These are phyloP conservation scores for Drosophila nebulosa DNA, from an alignment of 1,140 invertebrate genomes.

Conservation along the genomic window DNA sequence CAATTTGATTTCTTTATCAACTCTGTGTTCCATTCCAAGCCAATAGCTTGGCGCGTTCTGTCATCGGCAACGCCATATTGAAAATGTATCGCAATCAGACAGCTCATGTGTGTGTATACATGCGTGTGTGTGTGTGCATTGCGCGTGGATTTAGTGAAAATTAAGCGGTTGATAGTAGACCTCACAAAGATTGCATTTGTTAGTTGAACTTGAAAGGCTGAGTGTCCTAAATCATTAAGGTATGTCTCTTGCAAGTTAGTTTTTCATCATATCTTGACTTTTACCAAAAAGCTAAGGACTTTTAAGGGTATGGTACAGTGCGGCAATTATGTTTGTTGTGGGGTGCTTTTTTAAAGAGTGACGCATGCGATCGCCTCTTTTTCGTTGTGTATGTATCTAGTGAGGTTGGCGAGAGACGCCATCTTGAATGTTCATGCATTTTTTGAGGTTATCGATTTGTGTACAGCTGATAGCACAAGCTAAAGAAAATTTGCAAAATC, in stretches of 20 bases:
- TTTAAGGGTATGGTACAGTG: not conserved
- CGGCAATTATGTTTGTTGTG: conserved; percentile 4
- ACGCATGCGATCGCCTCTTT: conserved; percentile 54
- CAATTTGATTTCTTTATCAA: conserved; percentile 19
- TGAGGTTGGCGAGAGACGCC: conserved; percentile 33
- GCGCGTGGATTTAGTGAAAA: conserved; percentile 22
- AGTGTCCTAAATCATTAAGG: not conserved
- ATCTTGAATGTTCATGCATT: conserved; percentile 50
- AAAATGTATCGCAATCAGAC: conserved; percentile 38
- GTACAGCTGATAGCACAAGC: not conserved
- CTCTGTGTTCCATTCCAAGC: conserved; percentile 61
- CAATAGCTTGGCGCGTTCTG: conserved; percentile 35
- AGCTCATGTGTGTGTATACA: conserved; percentile 13
- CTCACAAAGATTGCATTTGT: not conserved
- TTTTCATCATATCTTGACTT: not conserved
- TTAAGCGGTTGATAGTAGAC: not conserved
- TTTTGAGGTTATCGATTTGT: conserved; percentile 27
- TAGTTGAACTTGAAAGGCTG: not conserved
- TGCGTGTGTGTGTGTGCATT: conserved; percentile 29
- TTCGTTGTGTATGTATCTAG: conserved; percentile 51
- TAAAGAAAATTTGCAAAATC: not conserved
- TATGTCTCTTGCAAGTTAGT: not conserved
- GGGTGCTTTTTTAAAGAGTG: conserved; percentile 35
- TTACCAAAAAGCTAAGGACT: not conserved
- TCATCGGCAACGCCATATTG: conserved; percentile 63